Evolutionary conservation across 2,888 invertebrate species (phyloP).

Genomic region (Drosophila pegasa): DNA sequence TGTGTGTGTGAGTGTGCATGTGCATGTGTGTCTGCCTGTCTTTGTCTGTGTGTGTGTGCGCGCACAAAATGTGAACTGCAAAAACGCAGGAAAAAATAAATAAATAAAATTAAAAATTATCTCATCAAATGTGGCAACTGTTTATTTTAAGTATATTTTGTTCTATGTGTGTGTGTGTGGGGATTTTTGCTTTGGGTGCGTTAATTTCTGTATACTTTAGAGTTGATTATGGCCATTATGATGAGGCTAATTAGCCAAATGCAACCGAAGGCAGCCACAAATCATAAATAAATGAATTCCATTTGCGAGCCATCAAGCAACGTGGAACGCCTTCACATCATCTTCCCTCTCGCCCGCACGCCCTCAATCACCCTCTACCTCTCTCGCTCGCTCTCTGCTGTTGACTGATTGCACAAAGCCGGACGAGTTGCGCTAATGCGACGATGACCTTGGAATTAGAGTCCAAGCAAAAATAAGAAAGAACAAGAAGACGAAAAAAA

Average conservation of each 20-base stretch:
- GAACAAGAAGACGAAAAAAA: conserved; percentile 16
- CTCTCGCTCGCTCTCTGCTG: conserved; percentile 22
- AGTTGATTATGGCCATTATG: conserved; percentile 47
- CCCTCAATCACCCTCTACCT: conserved; percentile 1
- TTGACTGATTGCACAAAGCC: conserved; percentile 54
- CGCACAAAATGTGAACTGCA: conserved; percentile 63
- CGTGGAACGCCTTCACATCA: conserved; percentile 37
- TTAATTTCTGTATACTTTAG: conserved; percentile 31
- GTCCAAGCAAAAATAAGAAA: conserved; percentile 48
- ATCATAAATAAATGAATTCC: conserved; percentile 48
- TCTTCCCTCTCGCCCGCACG: conserved; percentile 3
- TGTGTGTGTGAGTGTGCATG: conserved; percentile 3
- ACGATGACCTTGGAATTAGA: conserved; percentile 65
- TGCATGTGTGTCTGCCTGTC: conserved; percentile 1
- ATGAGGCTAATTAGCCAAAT: conserved; percentile 40
- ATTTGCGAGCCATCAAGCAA: conserved; percentile 43
- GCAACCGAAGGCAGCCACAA: conserved; percentile 32
- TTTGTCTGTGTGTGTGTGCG: neutral
- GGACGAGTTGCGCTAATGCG: conserved; percentile 55
- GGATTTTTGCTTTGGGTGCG: conserved; percentile 33
- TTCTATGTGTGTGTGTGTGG: conserved; percentile 2
- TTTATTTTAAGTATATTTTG: conserved; percentile 50
- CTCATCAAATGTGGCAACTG: conserved; percentile 65
- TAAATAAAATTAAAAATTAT: conserved; percentile 72
- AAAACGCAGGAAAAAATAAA: conserved; percentile 69